These are phyloP conservation scores for Caenorhabditis tropicalis DNA, from an alignment of 1,140 invertebrate genomes.

Conservation along the genomic window DNA sequence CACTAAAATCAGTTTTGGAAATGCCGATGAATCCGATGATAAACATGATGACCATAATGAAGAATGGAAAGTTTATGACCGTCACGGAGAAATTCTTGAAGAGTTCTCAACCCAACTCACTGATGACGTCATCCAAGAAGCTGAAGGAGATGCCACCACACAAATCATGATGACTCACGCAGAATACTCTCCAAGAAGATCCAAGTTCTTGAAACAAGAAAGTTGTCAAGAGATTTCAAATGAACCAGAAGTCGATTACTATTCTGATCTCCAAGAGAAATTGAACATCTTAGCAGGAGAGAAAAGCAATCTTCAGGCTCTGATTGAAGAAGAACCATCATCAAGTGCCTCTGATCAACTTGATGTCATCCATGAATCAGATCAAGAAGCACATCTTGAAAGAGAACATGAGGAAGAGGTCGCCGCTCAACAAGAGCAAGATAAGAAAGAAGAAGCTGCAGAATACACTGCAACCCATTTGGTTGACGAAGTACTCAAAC, in stretches of 20 bases:
- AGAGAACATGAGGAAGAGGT: conserved; percentile 11
- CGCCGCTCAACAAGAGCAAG: background rate
- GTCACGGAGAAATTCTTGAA: conserved; percentile 45
- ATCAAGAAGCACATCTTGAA: conserved; percentile 37
- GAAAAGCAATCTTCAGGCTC: conserved; percentile 15
- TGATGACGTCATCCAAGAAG: conserved; percentile 43
- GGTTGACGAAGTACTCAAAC: conserved; percentile 37
- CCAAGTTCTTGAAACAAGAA: conserved; percentile 44
- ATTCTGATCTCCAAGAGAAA: conserved; percentile 50
- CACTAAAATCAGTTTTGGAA: conserved; percentile 14
- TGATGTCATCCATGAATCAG: conserved; percentile 46
- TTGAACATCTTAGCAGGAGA: conserved; percentile 51
- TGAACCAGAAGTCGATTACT: conserved; percentile 54
- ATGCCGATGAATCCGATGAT: conserved; percentile 27
- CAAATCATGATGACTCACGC: conserved; percentile 33
- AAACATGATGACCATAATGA: conserved; percentile 17
- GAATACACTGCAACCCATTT: conserved; percentile 37
- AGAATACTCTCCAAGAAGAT: conserved; percentile 25
- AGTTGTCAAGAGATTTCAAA: conserved; percentile 52
- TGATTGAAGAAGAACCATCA: conserved; percentile 39
- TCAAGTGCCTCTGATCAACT: conserved; percentile 31
- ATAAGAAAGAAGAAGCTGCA: conserved; percentile 34
- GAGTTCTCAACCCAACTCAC: conserved; percentile 46
- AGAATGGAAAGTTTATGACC: conserved; percentile 51
- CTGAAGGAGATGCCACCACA: conserved; percentile 27